Percentiles rank a stretch among this genome's conserved stretches.
Evolutionary conservation across 2,113 vertebrate species (phyloP).

Genomic region (Parotia lawesii): DNA sequence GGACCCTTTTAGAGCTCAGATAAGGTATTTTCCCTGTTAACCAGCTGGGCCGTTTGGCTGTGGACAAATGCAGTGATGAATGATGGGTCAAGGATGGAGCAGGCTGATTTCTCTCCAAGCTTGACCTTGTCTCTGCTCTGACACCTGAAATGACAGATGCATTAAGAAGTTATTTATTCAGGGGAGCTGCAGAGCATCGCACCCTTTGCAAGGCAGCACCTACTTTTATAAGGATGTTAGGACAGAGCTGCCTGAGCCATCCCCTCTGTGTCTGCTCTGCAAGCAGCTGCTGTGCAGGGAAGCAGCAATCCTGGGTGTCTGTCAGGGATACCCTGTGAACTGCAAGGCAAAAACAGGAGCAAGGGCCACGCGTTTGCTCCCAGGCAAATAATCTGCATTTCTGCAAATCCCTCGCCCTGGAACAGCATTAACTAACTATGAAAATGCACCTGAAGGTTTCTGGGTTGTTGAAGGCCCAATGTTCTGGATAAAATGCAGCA

Average conservation of each 20-base stretch:
- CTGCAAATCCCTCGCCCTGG: neutral
- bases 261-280: neutral
- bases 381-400: neutral
- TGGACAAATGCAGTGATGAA: slow-evolving; percentile 65
- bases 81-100: slow-evolving; percentile 63
- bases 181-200: neutral
- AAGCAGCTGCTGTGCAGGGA: neutral
- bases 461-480: slow-evolving; percentile 23
- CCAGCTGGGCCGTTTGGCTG: slow-evolving; percentile 34
- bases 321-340: neutral
- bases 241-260: neutral
- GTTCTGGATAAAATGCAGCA: slow-evolving; percentile 32
- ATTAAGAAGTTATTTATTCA: slow-evolving; percentile 63
- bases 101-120: slow-evolving; percentile 63
- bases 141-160: slow-evolving; percentile 64
- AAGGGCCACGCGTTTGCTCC: neutral
- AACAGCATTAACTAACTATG: neutral
- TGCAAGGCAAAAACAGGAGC: neutral
- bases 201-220: neutral
- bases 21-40: slow-evolving; percentile 35
- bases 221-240: neutral
- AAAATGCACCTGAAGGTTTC: neutral
- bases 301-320: neutral
- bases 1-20: slow-evolving; percentile 13
- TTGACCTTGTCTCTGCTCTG: slow-evolving; percentile 60